Conservation (phyloP, 2,797 vertebrate genomes). For the Phrynocephalus vlangalii region DNA sequence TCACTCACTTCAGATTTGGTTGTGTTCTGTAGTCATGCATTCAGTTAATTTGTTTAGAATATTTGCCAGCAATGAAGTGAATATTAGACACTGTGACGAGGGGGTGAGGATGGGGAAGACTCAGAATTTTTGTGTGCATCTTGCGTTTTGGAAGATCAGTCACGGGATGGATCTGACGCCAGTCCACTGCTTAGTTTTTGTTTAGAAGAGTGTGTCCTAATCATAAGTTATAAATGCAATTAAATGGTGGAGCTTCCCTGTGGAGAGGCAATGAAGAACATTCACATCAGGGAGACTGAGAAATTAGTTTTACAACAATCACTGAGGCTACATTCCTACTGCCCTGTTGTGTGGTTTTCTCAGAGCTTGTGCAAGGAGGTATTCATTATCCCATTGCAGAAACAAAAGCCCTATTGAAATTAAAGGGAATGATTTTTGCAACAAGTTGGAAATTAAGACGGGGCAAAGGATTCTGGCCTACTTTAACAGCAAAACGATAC, state of each 20-base stretch:
- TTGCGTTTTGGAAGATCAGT: not conserved
- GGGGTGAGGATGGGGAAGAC: not conserved
- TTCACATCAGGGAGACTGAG: conserved; percentile 62
- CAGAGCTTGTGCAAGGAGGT: too few relatives aligned
- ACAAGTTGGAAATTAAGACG: too few relatives aligned
- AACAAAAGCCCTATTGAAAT: not conserved
- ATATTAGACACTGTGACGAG: too few relatives aligned
- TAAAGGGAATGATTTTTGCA: too few relatives aligned
- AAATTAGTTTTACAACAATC: conserved; percentile 45
- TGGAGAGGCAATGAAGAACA: conserved; percentile 49
- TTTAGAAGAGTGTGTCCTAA: not conserved
- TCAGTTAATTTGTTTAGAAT: not conserved
- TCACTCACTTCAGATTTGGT: not conserved
- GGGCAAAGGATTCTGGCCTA: not conserved
- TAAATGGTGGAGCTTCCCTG: conserved; percentile 55
- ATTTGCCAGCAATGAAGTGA: not conserved
- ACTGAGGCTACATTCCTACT: not conserved
- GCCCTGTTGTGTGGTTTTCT: too few relatives aligned
- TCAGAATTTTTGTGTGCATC: not conserved
- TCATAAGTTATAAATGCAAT: conserved; percentile 50
- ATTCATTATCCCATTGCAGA: too few relatives aligned
- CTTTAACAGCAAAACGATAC: not conserved
- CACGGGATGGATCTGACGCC: not conserved
- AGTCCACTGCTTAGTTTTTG: not conserved
- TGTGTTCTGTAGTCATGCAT: not conserved